Evolutionary conservation across 1,140 invertebrate genomes (phyloP), one percentile per base, ranked within the genome.

Genomic region (Melitaea cinxia): DNA sequence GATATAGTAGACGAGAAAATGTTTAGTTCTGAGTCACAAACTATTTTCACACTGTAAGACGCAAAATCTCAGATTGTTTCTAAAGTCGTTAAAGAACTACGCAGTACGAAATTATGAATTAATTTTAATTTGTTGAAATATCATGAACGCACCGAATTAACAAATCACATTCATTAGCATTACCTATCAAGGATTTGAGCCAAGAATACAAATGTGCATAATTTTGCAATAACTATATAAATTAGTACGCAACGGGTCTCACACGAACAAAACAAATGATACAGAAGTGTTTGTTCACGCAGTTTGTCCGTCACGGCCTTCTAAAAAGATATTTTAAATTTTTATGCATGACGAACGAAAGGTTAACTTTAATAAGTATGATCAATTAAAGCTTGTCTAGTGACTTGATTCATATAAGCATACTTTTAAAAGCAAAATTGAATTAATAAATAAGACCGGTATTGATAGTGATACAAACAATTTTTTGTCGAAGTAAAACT

Each of bases 81-180:
- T 58, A 28, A 53, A 26, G 45, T 53, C 15, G 19, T 23, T 24
- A 56, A n/a, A 14, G 17, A 68, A 70, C 71, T 78, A 67, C 76
- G 76, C 71, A 76, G 58, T 52, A 55, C 45, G 12, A 54, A 45
- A 30, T 23, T 23, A 28, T 57, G 19, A 58, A 47, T 37, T 59
- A 65, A 52, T 55, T 57, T 57, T 58, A 70, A 64, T 71, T 62
- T 24, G 63, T 59, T 67, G 61, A 70, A 68, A 61, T 68, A 30
- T 47, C 69, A 61, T 61, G 26, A 62, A 65, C 1, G 45, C 49
- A 47, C 59, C 57, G 56, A 63, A 68, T 60, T 39, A 35, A 68
- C 28, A 4, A 58, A 26, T 58, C 56, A 47, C 70, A 55, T 66
- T 21, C 9, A 0, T n/a, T n/a, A n/a, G n/a, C n/a, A n/a, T 45